Evolutionary conservation across 2,888 invertebrate species (phyloP).

Genomic region (Antheraea yamamai): DNA sequence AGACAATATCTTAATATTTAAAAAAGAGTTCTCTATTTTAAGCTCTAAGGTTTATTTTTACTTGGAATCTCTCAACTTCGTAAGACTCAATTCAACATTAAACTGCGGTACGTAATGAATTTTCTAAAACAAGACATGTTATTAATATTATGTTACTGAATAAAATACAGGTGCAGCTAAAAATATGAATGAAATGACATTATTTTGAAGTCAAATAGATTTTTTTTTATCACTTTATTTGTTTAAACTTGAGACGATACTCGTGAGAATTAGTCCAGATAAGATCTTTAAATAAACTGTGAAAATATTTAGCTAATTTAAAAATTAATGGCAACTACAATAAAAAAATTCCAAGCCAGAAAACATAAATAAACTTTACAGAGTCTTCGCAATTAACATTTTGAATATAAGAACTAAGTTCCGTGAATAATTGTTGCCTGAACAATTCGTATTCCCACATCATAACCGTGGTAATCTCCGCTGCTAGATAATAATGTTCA

Average conservation of each 20-base stretch:
- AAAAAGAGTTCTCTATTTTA: conserved; percentile 34
- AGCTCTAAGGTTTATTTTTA: conserved; percentile 35
- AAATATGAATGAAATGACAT: background rate
- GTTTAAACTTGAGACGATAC: background rate
- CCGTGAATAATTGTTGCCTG: conserved; percentile 1
- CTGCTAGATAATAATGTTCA: conserved; percentile 37
- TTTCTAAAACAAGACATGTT: conserved; percentile 57
- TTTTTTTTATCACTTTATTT: background rate
- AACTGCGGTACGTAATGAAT: conserved; percentile 59
- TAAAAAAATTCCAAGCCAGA: background rate
- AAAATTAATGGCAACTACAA: background rate
- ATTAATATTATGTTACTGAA: conserved; percentile 61
- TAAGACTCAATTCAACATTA: conserved; percentile 39
- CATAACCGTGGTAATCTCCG: conserved; percentile 63
- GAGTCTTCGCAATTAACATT: conserved; percentile 15
- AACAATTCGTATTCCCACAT: conserved; percentile 54
- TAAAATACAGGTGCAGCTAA: conserved; percentile 38
- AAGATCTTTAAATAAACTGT: background rate
- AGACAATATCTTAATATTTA: conserved; percentile 33
- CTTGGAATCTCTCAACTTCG: conserved; percentile 29
- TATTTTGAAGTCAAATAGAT: background rate
- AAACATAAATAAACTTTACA: conserved; percentile 5
- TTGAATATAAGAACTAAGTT: background rate
- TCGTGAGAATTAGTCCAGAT: background rate
- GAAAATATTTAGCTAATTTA: background rate